phyloP scores from a whole-genome alignment of 2,888 invertebrate species.

The Gastrophysa polygoni region DNA sequence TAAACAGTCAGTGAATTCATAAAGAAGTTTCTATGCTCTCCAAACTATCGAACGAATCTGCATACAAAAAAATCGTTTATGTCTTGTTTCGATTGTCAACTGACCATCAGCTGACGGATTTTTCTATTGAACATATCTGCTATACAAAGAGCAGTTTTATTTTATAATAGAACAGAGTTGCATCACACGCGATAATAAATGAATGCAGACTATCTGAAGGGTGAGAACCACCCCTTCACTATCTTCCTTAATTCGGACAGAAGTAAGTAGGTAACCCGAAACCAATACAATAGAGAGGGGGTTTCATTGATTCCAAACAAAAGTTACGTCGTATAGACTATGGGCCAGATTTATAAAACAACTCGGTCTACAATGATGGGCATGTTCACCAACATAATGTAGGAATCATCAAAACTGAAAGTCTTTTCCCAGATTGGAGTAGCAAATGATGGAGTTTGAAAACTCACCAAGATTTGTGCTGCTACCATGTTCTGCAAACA shows the following conservation, averaged over 20 bases:
- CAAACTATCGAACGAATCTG: no score
- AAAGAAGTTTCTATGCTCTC: no score
- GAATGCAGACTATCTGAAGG: conserved; percentile 2
- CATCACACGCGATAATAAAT: neutral
- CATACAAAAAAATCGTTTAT: no score
- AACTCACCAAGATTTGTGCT: no score
- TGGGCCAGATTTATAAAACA: conserved; percentile 1
- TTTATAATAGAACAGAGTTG: neutral
- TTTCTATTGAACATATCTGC: no score
- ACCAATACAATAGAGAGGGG: conserved; percentile 11
- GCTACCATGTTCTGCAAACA: no score
- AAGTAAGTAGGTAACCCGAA: conserved; percentile 14
- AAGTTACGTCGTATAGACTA: conserved; percentile 6
- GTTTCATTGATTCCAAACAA: conserved; percentile 11
- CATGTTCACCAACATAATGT: neutral
- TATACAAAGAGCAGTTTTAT: neutral
- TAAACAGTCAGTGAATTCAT: no score
- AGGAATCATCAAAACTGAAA: no score
- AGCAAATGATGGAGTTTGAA: no score
- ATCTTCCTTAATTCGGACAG: conserved; percentile 11
- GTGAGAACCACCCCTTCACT: conserved; percentile 16
- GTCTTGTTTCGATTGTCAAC: no score
- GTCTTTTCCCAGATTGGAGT: no score
- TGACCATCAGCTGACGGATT: no score
- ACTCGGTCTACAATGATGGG: neutral